Conservation (phyloP, 2,797 vertebrate species). For the Linurgus olivaceus region DNA sequence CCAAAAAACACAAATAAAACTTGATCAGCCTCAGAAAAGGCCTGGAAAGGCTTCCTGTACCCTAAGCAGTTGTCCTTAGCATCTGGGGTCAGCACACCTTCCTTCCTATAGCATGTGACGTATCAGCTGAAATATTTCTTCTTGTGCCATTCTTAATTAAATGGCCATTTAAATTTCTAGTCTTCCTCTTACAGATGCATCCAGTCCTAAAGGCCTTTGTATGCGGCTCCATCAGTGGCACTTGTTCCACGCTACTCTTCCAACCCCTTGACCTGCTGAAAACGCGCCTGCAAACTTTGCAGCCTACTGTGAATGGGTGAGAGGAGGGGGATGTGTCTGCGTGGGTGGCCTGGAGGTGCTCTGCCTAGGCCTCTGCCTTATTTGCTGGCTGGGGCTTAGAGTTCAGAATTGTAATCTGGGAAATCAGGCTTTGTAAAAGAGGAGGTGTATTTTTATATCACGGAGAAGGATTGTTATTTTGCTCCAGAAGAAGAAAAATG, state of each 20-base stretch:
- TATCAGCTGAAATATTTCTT: not conserved
- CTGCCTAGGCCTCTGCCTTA: not conserved
- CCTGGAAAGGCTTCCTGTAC: not conserved
- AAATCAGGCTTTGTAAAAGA: not conserved
- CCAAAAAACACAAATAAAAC: not conserved
- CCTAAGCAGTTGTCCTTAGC: not conserved
- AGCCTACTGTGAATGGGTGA: slow-evolving; percentile 82
- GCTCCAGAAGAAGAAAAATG: not conserved
- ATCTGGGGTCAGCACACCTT: not conserved
- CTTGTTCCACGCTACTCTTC: slow-evolving; percentile 93
- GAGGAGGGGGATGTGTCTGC: not conserved
- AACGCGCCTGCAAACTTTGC: slow-evolving; percentile 89
- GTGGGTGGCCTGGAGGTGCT: accelerated
- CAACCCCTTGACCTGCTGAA: slow-evolving; percentile 95
- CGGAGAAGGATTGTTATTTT: not conserved
- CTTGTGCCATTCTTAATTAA: not conserved
- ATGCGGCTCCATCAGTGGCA: slow-evolving; percentile 93
- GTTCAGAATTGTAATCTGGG: not conserved
- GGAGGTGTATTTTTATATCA: not conserved
- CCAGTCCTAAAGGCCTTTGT: slow-evolving; percentile 93
- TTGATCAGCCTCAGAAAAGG: not conserved
- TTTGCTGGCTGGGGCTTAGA: not conserved
- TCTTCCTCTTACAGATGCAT: slow-evolving; percentile 80
- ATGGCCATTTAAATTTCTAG: not conserved
- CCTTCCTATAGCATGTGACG: accelerated